Evolutionary conservation across 2,797 vertebrate species (phyloP), one percentile per base, ranked within the genome.

Genomic region (Sarcoramphus papa): DNA sequence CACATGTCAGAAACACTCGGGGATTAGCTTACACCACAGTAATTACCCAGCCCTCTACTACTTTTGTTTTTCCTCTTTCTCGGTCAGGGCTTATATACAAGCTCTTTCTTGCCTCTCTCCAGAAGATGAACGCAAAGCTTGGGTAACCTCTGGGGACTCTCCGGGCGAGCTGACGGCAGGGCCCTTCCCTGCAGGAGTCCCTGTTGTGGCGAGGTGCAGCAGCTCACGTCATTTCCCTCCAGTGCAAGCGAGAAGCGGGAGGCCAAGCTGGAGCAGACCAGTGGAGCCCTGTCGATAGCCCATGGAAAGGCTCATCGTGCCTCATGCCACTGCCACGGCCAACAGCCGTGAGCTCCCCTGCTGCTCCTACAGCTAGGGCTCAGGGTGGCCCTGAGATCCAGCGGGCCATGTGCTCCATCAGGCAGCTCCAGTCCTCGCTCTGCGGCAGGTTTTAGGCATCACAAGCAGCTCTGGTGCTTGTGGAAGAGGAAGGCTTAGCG

Each of bases 1-100:
- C 84, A 41, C 93, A 82, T 69, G 47, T 40, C 30, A 40, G 90
- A 51, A 14, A 7, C 85, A 81, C 41, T 18, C n/a, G 10, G 92
- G 56, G 72, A 15, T 28, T 31, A 53, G 43, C 56, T 96, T 54
- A 41, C 14, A 70, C 22, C 37, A 12, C 68, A 60, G 86, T 21
- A 78, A 85, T 93, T 91, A 96, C 92, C 95, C 56, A 83, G 35
- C 28, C 63, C 64, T 91, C 96, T 90, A 56, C 95, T 94, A 77
- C 92, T 74, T 70, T 59, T 9, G 2, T 51, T 95, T 92, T 87
- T 30, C 70, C 67, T 73, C 87, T 91, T 91, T 43, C 90, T 95
- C 47, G 12, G 64, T 65, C 94, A 70, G 76, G 60, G 41, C 86
- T 96, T 73, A 95, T 78, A 95, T 89, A 95, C 80, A 69, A 91